Evolutionary conservation across 2,888 invertebrate species (phyloP).

Genomic region (Volucella zonaria): DNA sequence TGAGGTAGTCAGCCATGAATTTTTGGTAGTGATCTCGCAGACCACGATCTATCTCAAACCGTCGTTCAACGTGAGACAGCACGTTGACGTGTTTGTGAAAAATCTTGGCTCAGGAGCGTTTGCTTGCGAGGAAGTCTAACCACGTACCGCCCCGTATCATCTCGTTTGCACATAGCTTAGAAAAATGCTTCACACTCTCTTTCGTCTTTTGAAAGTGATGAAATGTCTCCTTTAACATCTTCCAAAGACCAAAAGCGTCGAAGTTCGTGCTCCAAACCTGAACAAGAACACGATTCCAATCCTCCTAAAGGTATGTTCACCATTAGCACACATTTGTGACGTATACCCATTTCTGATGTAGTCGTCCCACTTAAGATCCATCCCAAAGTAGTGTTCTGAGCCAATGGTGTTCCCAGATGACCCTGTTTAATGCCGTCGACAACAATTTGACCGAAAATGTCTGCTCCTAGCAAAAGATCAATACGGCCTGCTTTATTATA

Average conservation of each 20-base stretch:
- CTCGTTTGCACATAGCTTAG: constrained; percentile 5
- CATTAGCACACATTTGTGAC: constrained; percentile 12
- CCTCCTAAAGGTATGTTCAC: not conserved
- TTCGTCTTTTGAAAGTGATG: no score
- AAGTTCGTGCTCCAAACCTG: constrained; percentile 15
- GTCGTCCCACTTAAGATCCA: constrained; percentile 29
- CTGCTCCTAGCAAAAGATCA: constrained; percentile 12
- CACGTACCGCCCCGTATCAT: constrained; percentile 22
- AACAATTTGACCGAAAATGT: constrained; percentile 25
- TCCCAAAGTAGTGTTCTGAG: no score
- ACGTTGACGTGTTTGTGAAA: constrained; percentile 23
- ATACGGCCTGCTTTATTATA: constrained; percentile 19
- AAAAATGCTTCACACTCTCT: constrained; percentile 13
- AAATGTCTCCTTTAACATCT: constrained; percentile 24
- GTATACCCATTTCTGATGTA: not conserved
- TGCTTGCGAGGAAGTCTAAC: constrained; percentile 11
- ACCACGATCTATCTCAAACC: constrained; percentile 17
- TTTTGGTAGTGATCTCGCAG: constrained; percentile 14
- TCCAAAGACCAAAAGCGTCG: constrained; percentile 25
- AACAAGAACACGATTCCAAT: constrained; percentile 18
- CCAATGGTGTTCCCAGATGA: no score
- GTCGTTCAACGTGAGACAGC: constrained; percentile 8
- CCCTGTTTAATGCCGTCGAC: constrained; percentile 1
- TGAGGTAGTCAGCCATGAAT: constrained; percentile 16
- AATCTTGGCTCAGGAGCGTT: constrained; percentile 12